Percentiles rank a stretch among this genome's conserved stretches.
Conservation (phyloP, 2,888 invertebrate species). For the Agrochola litura region DNA sequence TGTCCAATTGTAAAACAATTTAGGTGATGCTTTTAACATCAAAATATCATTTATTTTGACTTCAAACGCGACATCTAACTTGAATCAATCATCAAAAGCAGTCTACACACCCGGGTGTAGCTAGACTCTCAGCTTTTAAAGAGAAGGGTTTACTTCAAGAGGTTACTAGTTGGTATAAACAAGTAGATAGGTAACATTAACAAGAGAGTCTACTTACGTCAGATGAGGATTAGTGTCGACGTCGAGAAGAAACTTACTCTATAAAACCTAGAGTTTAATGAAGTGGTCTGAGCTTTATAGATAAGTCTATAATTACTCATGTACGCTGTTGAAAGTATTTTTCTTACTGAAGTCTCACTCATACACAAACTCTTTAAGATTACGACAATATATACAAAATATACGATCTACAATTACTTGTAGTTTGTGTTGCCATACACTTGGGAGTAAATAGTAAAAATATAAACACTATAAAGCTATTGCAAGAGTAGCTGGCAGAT, state of each 20-base stretch:
- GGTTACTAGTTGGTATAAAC: neutral
- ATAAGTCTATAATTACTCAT: constrained; percentile 18
- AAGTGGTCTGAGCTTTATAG: constrained; percentile 1
- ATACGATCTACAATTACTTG: constrained; percentile 7
- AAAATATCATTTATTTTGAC: neutral
- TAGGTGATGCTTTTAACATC: neutral
- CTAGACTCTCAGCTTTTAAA: neutral
- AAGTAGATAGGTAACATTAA: neutral
- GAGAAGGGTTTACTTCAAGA: neutral
- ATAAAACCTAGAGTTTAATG: constrained; percentile 7
- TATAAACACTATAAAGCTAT: constrained; percentile 36
- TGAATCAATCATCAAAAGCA: neutral
- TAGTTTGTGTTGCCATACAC: constrained; percentile 29
- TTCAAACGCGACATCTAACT: neutral
- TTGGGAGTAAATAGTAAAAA: constrained; percentile 10
- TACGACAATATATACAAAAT: neutral
- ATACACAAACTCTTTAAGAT: constrained; percentile 2
- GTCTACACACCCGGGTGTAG: too few species aligned
- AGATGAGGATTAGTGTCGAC: constrained; percentile 1
- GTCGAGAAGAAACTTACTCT: constrained; percentile 16
- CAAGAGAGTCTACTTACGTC: neutral
- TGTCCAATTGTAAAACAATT: neutral
- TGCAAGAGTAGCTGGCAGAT: constrained; percentile 64
- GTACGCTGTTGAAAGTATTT: neutral
- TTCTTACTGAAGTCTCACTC: neutral